These are phyloP conservation scores for Cryptocheilus praepositus DNA, from an alignment of 2,888 invertebrate genomes.

Conservation along the genomic window DNA sequence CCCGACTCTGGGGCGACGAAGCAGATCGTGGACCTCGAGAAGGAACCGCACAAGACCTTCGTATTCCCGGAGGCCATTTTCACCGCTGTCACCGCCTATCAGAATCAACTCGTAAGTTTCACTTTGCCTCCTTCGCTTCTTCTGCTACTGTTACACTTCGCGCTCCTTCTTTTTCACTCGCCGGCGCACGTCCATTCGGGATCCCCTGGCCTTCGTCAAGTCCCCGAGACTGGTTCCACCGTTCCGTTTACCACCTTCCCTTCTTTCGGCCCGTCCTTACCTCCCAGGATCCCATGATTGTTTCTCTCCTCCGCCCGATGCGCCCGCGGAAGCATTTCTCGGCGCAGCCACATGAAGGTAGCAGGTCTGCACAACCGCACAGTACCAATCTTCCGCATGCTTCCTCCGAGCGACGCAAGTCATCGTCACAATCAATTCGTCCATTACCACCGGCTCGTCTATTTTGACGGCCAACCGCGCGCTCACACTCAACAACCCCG, in stretches of 20 bases:
- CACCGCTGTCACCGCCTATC: constrained; percentile 91
- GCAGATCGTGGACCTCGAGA: constrained; percentile 81
- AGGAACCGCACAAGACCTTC: constrained; percentile 86
- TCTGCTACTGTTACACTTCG: constrained; percentile 5
- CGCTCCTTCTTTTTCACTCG: constrained; percentile 21
- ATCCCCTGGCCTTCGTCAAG: constrained; percentile 18
- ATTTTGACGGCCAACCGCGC: too few relatives aligned
- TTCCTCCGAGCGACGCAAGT: too few relatives aligned
- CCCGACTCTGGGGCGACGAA: constrained; percentile 79
- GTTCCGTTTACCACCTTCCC: constrained; percentile 24
- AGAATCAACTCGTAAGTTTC: constrained; percentile 87
- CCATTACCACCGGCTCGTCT: too few relatives aligned
- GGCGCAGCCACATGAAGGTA: too few relatives aligned
- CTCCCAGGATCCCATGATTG: constrained; percentile 26
- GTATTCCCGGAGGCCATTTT: constrained; percentile 89
- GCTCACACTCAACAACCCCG: too few relatives aligned
- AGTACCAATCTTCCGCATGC: too few relatives aligned
- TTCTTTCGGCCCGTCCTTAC: constrained; percentile 14
- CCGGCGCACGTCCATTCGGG: constrained; percentile 12
- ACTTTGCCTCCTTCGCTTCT: constrained; percentile 48
- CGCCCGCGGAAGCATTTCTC: too few relatives aligned
- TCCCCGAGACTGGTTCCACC: constrained; percentile 40
- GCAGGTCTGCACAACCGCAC: too few relatives aligned
- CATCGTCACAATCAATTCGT: too few relatives aligned
- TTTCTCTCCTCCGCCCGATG: constrained; percentile 20